phyloP scores from a whole-genome alignment of 2,888 invertebrate genomes.

The Polyploca ridens region DNA sequence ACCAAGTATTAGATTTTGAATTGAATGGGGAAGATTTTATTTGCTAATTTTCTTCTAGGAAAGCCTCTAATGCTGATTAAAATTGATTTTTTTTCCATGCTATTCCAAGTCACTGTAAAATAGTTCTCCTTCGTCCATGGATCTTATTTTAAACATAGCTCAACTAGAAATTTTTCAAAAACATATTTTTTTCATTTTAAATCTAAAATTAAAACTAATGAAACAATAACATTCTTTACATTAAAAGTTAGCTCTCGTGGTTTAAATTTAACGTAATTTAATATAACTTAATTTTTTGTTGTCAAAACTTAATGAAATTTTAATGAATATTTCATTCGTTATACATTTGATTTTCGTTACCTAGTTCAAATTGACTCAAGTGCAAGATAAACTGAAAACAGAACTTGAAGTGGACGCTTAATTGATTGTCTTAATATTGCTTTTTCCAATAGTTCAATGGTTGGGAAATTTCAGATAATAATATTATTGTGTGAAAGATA shows the following conservation, averaged over 20 bases:
- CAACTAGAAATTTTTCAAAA: no score
- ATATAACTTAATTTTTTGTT: no score
- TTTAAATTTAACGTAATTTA: not conserved
- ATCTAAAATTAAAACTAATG: not conserved
- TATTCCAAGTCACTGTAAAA: no score
- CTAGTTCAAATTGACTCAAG: not conserved
- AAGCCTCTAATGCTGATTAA: no score
- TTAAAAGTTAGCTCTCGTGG: not conserved
- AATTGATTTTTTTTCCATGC: no score
- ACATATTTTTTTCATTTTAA: no score
- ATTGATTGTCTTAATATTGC: constrained; percentile 11
- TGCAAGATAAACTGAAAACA: not conserved
- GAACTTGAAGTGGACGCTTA: not conserved
- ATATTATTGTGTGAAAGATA: not conserved
- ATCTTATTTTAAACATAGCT: no score
- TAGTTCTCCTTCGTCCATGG: no score
- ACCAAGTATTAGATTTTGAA: no score
- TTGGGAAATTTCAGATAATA: not conserved
- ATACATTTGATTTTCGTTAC: not conserved
- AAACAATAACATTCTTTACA: not conserved
- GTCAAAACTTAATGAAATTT: not conserved
- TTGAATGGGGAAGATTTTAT: no score
- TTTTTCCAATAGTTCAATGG: constrained; percentile 11
- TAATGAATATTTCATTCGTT: not conserved
- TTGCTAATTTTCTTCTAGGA: no score